Conservation (phyloP, 2,888 invertebrate species). For the Volucella inflata region DNA sequence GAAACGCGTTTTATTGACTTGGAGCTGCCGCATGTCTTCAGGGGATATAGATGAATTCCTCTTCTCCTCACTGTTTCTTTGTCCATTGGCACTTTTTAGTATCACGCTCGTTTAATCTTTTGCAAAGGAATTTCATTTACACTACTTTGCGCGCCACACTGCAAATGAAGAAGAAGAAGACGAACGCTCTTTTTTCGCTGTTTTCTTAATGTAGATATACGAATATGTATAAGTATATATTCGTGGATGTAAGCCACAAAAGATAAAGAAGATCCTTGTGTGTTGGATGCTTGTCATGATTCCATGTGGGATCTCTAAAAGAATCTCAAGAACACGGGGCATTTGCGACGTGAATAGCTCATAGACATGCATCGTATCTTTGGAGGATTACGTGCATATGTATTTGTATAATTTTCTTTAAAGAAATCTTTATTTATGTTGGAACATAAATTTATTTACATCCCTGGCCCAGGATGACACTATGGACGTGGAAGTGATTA, state of each 20-base stretch:
- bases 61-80: not conserved
- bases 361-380: constrained; percentile 23
- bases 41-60: constrained; percentile 24
- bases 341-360: constrained; percentile 26
- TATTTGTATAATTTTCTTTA: not conserved
- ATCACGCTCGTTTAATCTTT: constrained; percentile 47
- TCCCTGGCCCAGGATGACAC: not conserved
- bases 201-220: not conserved
- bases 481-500: not conserved
- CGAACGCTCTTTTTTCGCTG: constrained; percentile 1
- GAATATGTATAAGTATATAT: not conserved
- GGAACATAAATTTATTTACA: constrained; percentile 48
- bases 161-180: constrained; percentile 7
- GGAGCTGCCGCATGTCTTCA: constrained; percentile 29
- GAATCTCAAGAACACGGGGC: constrained; percentile 8
- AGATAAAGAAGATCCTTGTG: constrained; percentile 22
- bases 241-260: constrained; percentile 6
- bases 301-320: constrained; percentile 20
- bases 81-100: not conserved
- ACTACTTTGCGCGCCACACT: constrained; percentile 38
- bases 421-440: constrained; percentile 11
- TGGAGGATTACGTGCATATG: constrained; percentile 2
- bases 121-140: constrained; percentile 51
- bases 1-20: constrained; percentile 6
- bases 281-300: constrained; percentile 37